A percentile compares a stretch with the other conserved stretches of the same genome.
These are phyloP conservation scores for Danaus chrysippus DNA, from an alignment of 2,888 invertebrate genomes.

Conservation along the genomic window DNA sequence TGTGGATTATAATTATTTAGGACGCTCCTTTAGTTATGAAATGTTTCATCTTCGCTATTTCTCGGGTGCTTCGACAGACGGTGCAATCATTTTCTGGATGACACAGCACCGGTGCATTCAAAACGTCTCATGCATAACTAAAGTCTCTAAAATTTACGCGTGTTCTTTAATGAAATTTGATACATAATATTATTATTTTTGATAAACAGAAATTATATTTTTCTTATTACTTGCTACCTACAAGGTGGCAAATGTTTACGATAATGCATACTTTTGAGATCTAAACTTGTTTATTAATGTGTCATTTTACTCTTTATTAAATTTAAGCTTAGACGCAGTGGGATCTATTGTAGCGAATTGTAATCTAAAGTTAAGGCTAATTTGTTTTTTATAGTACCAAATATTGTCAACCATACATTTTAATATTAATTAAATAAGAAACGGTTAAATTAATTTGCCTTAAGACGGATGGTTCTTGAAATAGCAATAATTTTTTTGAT, in stretches of 20 bases:
- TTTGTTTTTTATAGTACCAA: conserved; percentile 43
- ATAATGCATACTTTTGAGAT: conserved; percentile 65
- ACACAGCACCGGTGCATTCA: too few relatives aligned
- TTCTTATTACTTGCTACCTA: conserved; percentile 66
- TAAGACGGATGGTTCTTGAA: conserved; percentile 63
- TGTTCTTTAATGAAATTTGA: conserved; percentile 52
- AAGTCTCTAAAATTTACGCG: conserved; percentile 55
- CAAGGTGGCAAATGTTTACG: conserved; percentile 59
- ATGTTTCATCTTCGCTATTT: too few relatives aligned
- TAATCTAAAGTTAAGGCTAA: conserved; percentile 38
- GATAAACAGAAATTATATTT: conserved; percentile 74
- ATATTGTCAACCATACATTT: conserved; percentile 40
- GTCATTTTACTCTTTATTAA: conserved; percentile 53
- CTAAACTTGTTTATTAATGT: conserved; percentile 59
- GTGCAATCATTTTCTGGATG: too few relatives aligned
- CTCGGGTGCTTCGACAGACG: too few relatives aligned
- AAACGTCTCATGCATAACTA: neutral
- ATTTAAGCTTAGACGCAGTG: conserved; percentile 47
- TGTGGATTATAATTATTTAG: too few relatives aligned
- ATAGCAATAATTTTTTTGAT: conserved; percentile 70
- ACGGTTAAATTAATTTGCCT: conserved; percentile 63
- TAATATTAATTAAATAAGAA: conserved; percentile 41
- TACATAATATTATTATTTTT: conserved; percentile 66
- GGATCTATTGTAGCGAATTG: conserved; percentile 14
- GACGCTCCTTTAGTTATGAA: too few relatives aligned